Percentiles rank a stretch among this genome's conserved stretches.
These are phyloP conservation scores for Rhorus exstirpatorius DNA, from an alignment of 2,888 invertebrate genomes.

Conservation along the genomic window DNA sequence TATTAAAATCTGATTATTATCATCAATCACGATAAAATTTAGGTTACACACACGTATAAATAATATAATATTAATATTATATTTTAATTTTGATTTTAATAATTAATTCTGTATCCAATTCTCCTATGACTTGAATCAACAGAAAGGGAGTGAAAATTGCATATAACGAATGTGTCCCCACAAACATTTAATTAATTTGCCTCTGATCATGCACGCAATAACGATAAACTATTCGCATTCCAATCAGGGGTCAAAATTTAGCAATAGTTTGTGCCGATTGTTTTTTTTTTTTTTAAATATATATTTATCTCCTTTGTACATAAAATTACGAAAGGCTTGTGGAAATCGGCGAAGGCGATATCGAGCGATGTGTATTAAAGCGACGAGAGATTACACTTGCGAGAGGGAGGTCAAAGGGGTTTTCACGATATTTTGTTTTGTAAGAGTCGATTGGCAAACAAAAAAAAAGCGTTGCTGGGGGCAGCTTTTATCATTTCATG, in stretches of 20 bases:
- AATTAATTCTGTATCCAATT: too few species aligned
- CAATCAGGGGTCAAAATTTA: constrained; percentile 34
- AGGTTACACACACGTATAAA: too few species aligned
- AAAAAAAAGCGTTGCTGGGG: constrained; percentile 78
- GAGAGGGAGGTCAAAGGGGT: constrained; percentile 49
- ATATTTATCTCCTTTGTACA: too few species aligned
- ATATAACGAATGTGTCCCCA: too few species aligned
- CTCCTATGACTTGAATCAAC: too few species aligned
- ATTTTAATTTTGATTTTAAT: too few species aligned
- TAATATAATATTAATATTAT: too few species aligned
- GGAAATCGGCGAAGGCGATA: constrained; percentile 40
- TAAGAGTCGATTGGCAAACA: constrained; percentile 69
- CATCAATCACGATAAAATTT: constrained; percentile 12
- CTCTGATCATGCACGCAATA: too few species aligned
- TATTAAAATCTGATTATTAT: background rate
- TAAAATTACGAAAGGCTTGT: constrained; percentile 51
- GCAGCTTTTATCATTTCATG: constrained; percentile 27
- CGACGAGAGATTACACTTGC: constrained; percentile 23
- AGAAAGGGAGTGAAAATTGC: too few species aligned
- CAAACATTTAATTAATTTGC: too few species aligned
- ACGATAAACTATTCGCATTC: too few species aligned
- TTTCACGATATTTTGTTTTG: constrained; percentile 69
- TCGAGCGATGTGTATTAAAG: background rate
- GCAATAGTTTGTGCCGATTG: constrained; percentile 23
- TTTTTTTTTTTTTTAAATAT: background rate